These are phyloP conservation scores for Pseudorhombus dupliciocellatus DNA, from an alignment of 2,113 vertebrate species.

Conservation along the genomic window DNA sequence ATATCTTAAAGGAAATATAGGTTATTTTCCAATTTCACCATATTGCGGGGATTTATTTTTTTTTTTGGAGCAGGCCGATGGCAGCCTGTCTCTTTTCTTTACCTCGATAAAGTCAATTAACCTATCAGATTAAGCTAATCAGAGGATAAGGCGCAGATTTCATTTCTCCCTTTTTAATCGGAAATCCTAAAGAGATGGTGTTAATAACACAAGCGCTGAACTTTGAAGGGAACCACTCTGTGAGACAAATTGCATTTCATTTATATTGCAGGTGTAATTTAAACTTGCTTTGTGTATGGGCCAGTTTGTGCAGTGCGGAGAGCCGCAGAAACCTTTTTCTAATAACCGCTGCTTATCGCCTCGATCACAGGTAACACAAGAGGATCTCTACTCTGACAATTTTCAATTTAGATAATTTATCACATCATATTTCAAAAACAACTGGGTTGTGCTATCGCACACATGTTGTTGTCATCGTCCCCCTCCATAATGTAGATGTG, in stretches of 20 bases:
- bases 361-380: conserved; percentile 48
- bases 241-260: conserved; percentile 59
- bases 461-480: conserved; percentile 40
- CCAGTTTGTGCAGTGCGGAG: background rate
- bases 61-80: conserved; percentile 44
- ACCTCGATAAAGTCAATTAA: conserved; percentile 80
- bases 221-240: conserved; percentile 41
- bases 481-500: conserved; percentile 49
- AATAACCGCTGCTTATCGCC: conserved; percentile 55
- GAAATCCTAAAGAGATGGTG: conserved; percentile 45
- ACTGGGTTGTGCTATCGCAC: conserved; percentile 38
- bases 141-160: conserved; percentile 70
- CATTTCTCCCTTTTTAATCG: conserved; percentile 71
- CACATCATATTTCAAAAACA: conserved; percentile 65
- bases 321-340: conserved; percentile 7
- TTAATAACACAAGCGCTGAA: conserved; percentile 47
- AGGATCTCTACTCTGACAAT: conserved; percentile 49
- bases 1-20: conserved; percentile 83
- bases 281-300: conserved; percentile 45
- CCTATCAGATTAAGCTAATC: conserved; percentile 73
- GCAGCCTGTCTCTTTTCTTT: conserved; percentile 58
- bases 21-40: conserved; percentile 83
- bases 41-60: conserved; percentile 49
- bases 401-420: conserved; percentile 72
- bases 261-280: conserved; percentile 53